Base-by-base conservation (phyloP, 2,888 invertebrate genomes). In the Pantelozetes paolii region DNA sequence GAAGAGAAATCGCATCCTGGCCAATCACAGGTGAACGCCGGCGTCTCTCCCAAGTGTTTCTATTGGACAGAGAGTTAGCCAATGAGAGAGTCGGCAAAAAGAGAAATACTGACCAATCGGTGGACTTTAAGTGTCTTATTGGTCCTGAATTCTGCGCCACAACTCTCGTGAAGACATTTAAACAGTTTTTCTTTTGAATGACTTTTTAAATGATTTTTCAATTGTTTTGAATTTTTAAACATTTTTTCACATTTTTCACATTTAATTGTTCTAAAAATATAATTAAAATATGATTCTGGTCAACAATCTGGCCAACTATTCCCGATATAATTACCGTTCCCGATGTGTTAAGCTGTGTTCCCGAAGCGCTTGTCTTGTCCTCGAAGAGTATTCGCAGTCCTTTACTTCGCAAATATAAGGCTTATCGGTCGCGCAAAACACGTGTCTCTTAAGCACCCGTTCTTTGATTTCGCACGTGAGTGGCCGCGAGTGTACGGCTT, bases 1-100 rank as follows among this genome's bases (percentile, higher is more conserved):
- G 59, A 59, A 20, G 2, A 9, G 59, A 59, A 59, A 1, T 59
- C 59, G 30, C 59, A 59, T 26, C 59, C 59, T 36, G 59, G 59
- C 59, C 59, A 59, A 59, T 28, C 28, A 30, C 59, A 59, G 30
- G 59, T 15, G 32, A 59, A 59, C 1, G 2, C 13, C 15, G 11
- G 8, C 11, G 30, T 23, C 1, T 9, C 26, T 8, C 30, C 30
- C 3, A 3, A 8, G 59, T 59, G 59, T 59, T 18, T 59, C 59
- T 59, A 5, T 5, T 11, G 57, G 23, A n/a, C n/a, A 57, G 6
- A 57, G 28, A 50, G 50, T 11, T n/a, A 20, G 13, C 13, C 45
- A 8, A 23, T 20, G n/a, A 57, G n/a, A 57, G 18, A 11, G 13
- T 20, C 5, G 13, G 2, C 23, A 57, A 57, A 26, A 59, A 8